Percentiles rank a stretch among this genome's conserved stretches.
These are phyloP conservation scores for Phyto melanocephala DNA, from an alignment of 2,888 invertebrate species.

Conservation along the genomic window DNA sequence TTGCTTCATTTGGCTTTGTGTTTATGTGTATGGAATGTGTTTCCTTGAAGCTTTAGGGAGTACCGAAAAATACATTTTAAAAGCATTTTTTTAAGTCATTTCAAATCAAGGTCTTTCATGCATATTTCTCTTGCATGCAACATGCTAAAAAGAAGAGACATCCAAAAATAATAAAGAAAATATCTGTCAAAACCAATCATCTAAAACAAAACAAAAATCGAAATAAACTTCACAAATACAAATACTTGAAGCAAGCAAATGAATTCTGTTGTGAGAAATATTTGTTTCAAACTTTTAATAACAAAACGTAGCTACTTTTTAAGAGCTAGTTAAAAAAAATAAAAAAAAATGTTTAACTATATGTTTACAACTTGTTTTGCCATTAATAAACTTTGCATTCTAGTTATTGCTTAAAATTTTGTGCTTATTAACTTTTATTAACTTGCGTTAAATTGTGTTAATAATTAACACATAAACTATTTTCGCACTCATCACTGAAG, in stretches of 20 bases:
- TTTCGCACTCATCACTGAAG: too few relatives aligned
- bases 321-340: too few relatives aligned
- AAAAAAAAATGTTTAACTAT: too few relatives aligned
- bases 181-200: constrained; percentile 61
- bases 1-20: constrained; percentile 70
- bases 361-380: too few relatives aligned
- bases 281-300: too few relatives aligned
- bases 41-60: constrained; percentile 62
- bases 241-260: not conserved
- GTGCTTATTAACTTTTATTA: too few relatives aligned
- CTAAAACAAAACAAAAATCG: not conserved
- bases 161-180: constrained; percentile 29
- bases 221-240: constrained; percentile 38
- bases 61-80: constrained; percentile 26
- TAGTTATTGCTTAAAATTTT: too few relatives aligned
- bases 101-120: constrained; percentile 34
- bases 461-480: too few relatives aligned
- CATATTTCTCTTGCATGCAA: constrained; percentile 3
- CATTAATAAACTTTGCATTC: too few relatives aligned
- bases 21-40: constrained; percentile 61
- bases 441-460: too few relatives aligned
- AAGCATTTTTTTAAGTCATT: constrained; percentile 47
- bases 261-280: too few relatives aligned
- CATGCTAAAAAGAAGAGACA: not conserved
- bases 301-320: too few relatives aligned